phyloP scores from a whole-genome alignment of 2,797 vertebrate genomes.

The Strix occidentalis region DNA sequence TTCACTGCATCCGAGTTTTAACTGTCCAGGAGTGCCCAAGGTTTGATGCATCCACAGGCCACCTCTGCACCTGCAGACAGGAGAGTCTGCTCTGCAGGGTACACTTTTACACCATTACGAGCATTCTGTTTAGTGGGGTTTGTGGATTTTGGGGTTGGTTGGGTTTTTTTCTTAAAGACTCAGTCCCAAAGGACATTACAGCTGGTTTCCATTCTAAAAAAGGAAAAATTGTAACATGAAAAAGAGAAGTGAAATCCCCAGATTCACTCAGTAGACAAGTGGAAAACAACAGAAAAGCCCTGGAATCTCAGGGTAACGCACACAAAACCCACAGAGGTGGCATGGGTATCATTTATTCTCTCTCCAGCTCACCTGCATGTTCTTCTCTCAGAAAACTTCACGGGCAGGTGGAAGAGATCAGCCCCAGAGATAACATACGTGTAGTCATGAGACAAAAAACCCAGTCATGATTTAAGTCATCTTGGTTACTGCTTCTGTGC shows the following conservation, averaged over 20 bases:
- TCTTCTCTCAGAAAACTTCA: not conserved
- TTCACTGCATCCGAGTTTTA: not conserved
- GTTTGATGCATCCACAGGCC: not conserved
- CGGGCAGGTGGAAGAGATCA: not conserved
- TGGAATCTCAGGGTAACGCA: not conserved
- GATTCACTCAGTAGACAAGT: not conserved
- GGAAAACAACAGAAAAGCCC: not conserved
- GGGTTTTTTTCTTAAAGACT: too few species aligned
- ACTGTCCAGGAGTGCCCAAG: not conserved
- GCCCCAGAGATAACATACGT: not conserved
- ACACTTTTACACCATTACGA: not conserved
- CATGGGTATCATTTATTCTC: not conserved
- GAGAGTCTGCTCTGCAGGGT: not conserved
- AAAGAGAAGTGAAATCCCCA: not conserved
- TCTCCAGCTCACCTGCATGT: rapidly evolving
- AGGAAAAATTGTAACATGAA: not conserved
- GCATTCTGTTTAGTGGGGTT: not conserved
- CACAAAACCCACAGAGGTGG: not conserved
- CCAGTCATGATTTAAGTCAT: not conserved
- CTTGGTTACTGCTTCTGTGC: not conserved
- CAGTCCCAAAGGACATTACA: not conserved
- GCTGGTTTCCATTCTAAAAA: not conserved
- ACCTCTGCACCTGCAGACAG: not conserved
- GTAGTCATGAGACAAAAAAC: not conserved
- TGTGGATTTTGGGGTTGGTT: not conserved